Evolutionary conservation across 2,888 invertebrate species (phyloP).

Genomic region (Harmothoe impar): DNA sequence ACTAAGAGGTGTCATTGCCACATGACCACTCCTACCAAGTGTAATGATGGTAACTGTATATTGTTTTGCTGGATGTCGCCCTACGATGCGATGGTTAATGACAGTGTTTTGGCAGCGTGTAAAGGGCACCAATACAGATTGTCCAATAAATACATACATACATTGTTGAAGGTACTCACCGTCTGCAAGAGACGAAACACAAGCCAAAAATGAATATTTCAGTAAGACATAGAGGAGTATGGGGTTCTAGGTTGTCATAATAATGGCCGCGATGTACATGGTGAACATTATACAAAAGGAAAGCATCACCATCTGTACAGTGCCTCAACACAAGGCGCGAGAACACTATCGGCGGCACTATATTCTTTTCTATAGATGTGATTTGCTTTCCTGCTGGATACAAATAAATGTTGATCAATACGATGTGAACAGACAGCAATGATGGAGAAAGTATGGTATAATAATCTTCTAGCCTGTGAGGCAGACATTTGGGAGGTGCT

Average conservation of each 20-base stretch:
- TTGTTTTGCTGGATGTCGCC: constrained; percentile 19
- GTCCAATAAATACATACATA: constrained; percentile 59
- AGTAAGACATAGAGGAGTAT: constrained; percentile 44
- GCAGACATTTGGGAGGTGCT: too few relatives aligned
- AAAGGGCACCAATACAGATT: constrained; percentile 59
- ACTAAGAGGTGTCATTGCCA: constrained; percentile 40
- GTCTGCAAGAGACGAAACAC: constrained; percentile 61
- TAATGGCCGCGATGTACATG: not conserved
- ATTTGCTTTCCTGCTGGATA: too few relatives aligned
- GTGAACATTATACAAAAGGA: constrained; percentile 29
- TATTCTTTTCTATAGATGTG: too few relatives aligned
- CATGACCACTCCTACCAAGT: constrained; percentile 48
- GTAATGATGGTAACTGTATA: constrained; percentile 21
- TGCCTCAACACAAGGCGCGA: not conserved
- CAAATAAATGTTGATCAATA: too few relatives aligned
- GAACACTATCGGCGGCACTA: too few relatives aligned
- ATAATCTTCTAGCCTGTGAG: too few relatives aligned
- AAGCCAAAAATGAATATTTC: constrained; percentile 60
- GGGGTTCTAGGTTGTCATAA: not conserved
- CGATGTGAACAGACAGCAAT: too few relatives aligned
- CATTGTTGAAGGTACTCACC: constrained; percentile 63
- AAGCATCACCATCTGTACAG: constrained; percentile 2
- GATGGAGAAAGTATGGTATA: too few relatives aligned
- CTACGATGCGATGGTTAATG: constrained; percentile 58
- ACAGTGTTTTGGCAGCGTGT: constrained; percentile 58